Base-by-base conservation (phyloP, 2,113 vertebrate species). In the Pseudorectes ferrugineus region DNA sequence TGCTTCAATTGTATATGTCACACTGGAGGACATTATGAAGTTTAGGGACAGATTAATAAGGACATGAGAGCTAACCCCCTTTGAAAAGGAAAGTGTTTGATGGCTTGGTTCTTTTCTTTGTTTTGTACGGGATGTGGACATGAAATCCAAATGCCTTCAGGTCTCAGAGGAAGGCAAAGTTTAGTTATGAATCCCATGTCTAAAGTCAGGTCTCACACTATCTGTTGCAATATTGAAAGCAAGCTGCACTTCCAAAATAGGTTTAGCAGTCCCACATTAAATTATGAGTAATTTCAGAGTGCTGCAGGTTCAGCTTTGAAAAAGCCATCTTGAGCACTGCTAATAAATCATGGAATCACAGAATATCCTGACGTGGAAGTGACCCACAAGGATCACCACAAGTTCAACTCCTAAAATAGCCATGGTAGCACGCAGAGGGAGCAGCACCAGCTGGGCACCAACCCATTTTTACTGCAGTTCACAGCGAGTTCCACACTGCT, bases 351-450 rank as follows among this genome's bases (percentile, higher is more conserved):
- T 11, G 26, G 52, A 85, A 49, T 59, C 62, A 58, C 33, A 18
- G 33, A 59, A 49, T 26, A 43, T 18, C 36, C 52, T 43, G 52
- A 76, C 0, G 2, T 85, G 71, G 62, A 49, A 67, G 11, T 10
- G 61, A 58, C 43, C 31, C 43, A 36, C 36, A 49, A 21, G 36
- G 45, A 67, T 22, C 36, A 67, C 8, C 31, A 6, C 31, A 51
- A 76, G 72, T 59, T 51, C 52, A 67, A 1, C 31, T 76, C 52
- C 45, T 22, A 67, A 45, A 81, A 74, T 10, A 93, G 49, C 24
- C 20, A 29, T 13, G 12, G 43, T 2, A 48, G 12, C 40, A 36
- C 1, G 10, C 33, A 33, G 20, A 5, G 0, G 7, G 61, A 76
- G 61, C 38, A 68, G 65, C 59, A 81, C 36, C 26, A 58, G 51